Evolutionary conservation across 2,113 vertebrate genomes (phyloP).

Genomic region (Galbula dea): DNA sequence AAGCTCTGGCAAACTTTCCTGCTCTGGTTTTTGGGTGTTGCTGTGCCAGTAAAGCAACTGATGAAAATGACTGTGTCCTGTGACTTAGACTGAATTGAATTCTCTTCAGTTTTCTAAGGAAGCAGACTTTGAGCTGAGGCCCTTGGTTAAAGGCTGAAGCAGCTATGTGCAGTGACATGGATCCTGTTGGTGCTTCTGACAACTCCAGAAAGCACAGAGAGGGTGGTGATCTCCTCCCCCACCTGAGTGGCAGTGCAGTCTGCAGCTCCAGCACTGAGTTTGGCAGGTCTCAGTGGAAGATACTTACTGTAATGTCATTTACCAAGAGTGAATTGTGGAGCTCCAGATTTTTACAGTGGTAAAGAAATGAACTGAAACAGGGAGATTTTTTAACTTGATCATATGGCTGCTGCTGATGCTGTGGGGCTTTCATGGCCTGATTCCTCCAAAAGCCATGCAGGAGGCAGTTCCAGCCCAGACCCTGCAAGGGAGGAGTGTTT

Average conservation of each 20-base stretch:
- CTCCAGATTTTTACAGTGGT: neutral
- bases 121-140: neutral
- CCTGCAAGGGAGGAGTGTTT: neutral
- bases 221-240: neutral
- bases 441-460: neutral
- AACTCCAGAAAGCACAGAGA: neutral
- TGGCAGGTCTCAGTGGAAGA: neutral
- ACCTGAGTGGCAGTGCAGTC: neutral
- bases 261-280: neutral
- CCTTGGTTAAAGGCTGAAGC: neutral
- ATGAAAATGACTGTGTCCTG: neutral
- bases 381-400: neutral
- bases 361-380: neutral
- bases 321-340: neutral
- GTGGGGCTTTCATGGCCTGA: neutral
- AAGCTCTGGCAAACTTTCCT: neutral
- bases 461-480: neutral
- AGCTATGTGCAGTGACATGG: neutral
- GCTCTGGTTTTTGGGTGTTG: neutral
- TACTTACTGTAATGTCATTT: neutral
- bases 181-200: neutral
- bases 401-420: neutral
- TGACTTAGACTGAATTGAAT: neutral
- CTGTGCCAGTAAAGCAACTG: neutral
- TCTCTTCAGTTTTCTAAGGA: neutral